Percentiles rank a stretch among this genome's conserved stretches.
phyloP scores from a whole-genome alignment of 2,797 vertebrate genomes.

The Acanthornis magna region DNA sequence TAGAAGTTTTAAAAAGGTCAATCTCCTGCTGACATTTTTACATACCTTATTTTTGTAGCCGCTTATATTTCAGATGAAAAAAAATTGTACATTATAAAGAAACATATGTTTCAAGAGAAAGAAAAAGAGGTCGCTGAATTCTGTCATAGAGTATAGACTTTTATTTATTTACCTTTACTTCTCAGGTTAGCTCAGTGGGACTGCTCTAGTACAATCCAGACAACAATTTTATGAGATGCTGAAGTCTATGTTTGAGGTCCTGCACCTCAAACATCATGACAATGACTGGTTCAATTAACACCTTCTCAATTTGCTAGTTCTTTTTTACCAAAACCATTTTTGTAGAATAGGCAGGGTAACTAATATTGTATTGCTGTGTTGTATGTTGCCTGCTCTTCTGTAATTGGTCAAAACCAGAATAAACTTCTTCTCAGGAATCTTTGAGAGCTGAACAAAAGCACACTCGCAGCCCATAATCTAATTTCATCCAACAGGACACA shows the following conservation, averaged over 20 bases:
- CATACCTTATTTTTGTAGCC: background rate
- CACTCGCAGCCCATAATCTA: background rate
- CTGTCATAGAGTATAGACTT: background rate
- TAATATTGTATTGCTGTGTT: background rate
- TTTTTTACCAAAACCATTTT: background rate
- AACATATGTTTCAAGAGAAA: background rate
- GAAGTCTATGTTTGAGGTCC: background rate
- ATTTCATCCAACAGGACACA: background rate
- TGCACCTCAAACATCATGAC: background rate
- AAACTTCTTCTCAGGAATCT: background rate
- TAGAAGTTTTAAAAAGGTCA: background rate
- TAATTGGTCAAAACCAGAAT: background rate
- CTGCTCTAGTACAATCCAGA: background rate
- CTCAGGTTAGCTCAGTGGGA: background rate
- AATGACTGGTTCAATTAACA: background rate
- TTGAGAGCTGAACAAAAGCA: background rate
- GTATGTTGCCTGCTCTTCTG: background rate
- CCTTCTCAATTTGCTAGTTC: background rate
- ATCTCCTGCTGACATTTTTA: conserved; percentile 14
- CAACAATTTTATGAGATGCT: background rate
- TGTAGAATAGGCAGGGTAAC: background rate
- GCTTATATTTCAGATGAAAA: conserved; percentile 6
- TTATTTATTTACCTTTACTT: conserved; percentile 1
- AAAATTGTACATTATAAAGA: background rate
- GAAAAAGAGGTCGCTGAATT: background rate